These are phyloP conservation scores for Fissipunctia ypsillon DNA, from an alignment of 2,888 invertebrate species.

Conservation along the genomic window DNA sequence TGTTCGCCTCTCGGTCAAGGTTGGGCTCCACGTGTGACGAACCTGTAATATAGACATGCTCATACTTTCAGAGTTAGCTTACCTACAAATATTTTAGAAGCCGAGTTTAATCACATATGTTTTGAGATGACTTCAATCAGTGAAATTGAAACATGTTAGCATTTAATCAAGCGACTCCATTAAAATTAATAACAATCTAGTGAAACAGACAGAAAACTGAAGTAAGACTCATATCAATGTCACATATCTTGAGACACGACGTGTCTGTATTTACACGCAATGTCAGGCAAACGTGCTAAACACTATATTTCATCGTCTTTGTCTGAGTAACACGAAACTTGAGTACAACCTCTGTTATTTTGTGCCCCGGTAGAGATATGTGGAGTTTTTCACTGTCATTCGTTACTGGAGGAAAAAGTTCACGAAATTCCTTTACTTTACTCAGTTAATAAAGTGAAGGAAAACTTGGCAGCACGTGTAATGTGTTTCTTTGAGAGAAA, in stretches of 20 bases:
- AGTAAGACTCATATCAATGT: constrained; percentile 17
- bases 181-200: constrained; percentile 17
- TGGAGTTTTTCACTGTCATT: constrained; percentile 47
- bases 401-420: constrained; percentile 35
- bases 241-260: constrained; percentile 18
- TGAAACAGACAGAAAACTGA: constrained; percentile 25
- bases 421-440: constrained; percentile 28
- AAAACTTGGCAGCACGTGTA: constrained; percentile 30
- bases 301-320: constrained; percentile 49
- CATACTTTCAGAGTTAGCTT: background rate
- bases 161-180: constrained; percentile 3
- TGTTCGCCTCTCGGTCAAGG: constrained; percentile 11
- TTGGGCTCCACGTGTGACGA: constrained; percentile 3
- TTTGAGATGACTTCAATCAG: constrained; percentile 1
- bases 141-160: constrained; percentile 1
- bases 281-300: constrained; percentile 22
- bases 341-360: constrained; percentile 42
- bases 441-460: constrained; percentile 35
- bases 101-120: background rate
- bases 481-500: constrained; percentile 34
- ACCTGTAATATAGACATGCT: background rate
- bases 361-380: constrained; percentile 45
- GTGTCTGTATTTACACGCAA: constrained; percentile 38
- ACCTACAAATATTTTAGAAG: background rate
- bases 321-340: constrained; percentile 47